Percentiles rank a stretch among this genome's conserved stretches.
These are phyloP conservation scores for Apus apus DNA, from an alignment of 2,113 vertebrate genomes.

Conservation along the genomic window DNA sequence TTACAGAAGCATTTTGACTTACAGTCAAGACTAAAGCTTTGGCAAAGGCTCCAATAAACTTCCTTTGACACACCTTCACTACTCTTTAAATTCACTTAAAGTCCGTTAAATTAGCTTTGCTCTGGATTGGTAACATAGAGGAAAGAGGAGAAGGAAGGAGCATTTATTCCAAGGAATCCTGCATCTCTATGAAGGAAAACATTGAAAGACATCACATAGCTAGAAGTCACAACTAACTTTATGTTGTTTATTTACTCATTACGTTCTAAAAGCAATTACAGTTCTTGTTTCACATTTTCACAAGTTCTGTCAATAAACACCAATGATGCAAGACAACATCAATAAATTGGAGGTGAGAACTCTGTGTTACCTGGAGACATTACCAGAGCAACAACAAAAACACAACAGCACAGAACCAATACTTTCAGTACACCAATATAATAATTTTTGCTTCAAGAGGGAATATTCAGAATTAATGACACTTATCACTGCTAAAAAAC, in stretches of 20 bases:
- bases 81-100: neutral
- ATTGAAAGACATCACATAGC: neutral
- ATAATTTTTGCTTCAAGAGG: neutral
- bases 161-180: neutral
- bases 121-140: neutral
- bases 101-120: neutral
- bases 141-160: neutral
- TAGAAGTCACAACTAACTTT: neutral
- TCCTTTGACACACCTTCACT: neutral
- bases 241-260: neutral
- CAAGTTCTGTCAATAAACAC: neutral
- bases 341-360: neutral
- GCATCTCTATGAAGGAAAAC: neutral
- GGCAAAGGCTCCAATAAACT: slow-evolving; percentile 20
- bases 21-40: slow-evolving; percentile 6
- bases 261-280: neutral
- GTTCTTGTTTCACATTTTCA: neutral
- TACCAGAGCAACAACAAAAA: neutral
- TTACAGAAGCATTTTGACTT: neutral
- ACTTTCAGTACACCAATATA: neutral
- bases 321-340: neutral
- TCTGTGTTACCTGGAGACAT: neutral
- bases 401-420: neutral
- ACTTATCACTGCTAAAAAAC: neutral
- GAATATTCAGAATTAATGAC: neutral